These are phyloP conservation scores for Hirundo rustica DNA, from an alignment of 2,797 vertebrate genomes.

Conservation along the genomic window DNA sequence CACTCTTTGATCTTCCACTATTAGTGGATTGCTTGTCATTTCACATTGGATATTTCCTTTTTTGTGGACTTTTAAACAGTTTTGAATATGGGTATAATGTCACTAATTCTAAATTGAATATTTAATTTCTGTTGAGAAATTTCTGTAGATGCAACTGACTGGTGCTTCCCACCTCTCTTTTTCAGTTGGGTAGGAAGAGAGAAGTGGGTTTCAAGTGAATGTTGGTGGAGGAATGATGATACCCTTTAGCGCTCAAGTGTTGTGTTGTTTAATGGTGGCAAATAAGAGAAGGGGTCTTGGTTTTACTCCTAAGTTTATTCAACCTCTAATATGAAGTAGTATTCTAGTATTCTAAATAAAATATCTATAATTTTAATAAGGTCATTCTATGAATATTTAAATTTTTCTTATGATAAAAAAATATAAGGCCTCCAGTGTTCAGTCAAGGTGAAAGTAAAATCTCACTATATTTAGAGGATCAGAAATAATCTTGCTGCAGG, in stretches of 20 bases:
- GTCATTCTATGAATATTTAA: fast-evolving
- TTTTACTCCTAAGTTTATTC: neutral
- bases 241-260: neutral
- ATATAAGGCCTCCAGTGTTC: neutral
- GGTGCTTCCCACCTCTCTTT: neutral
- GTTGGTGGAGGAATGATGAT: neutral
- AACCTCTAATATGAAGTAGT: neutral
- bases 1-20: neutral
- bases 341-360: neutral
- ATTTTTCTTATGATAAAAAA: neutral
- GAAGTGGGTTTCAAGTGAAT: neutral
- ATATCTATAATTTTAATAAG: neutral
- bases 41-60: neutral
- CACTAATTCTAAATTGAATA: neutral
- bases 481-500: neutral
- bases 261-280: neutral
- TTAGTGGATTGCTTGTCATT: neutral
- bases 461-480: neutral
- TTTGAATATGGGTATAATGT: neutral
- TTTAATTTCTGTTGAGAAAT: neutral
- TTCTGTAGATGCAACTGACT: neutral
- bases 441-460: neutral
- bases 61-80: neutral
- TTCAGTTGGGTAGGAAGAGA: neutral
- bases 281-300: neutral